Percentiles rank a stretch among this genome's conserved stretches.
These are phyloP conservation scores for Orchestes rusci DNA, from an alignment of 2,888 invertebrate genomes.

Conservation along the genomic window DNA sequence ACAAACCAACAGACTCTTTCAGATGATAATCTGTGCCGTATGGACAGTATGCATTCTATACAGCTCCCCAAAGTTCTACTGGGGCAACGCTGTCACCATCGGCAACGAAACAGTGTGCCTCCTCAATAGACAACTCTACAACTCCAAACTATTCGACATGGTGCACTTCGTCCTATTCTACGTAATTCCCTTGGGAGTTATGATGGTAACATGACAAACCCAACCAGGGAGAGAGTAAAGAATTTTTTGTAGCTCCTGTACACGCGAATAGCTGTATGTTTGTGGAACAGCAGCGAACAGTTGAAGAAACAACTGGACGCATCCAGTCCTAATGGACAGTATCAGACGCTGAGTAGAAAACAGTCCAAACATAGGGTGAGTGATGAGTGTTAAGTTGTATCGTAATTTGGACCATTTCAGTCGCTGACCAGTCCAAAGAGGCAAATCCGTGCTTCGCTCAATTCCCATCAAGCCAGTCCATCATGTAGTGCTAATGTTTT, in stretches of 20 bases:
- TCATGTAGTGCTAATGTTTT: slow-evolving; percentile 70
- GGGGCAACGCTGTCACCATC: slow-evolving; percentile 68
- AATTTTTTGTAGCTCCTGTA: slow-evolving; percentile 57
- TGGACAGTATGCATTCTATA: slow-evolving; percentile 79
- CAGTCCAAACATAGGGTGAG: slow-evolving; percentile 42
- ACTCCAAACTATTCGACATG: slow-evolving; percentile 70
- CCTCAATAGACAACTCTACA: slow-evolving; percentile 66
- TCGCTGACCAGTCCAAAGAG: slow-evolving; percentile 13
- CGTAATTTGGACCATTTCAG: slow-evolving; percentile 8
- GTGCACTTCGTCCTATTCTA: slow-evolving; percentile 79
- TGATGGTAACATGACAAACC: slow-evolving; percentile 52
- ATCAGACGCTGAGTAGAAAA: slow-evolving; percentile 39
- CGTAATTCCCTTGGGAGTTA: slow-evolving; percentile 70
- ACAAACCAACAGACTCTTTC: no score
- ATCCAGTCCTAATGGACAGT: slow-evolving; percentile 31
- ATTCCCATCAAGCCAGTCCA: slow-evolving; percentile 37
- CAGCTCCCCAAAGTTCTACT: slow-evolving; percentile 77
- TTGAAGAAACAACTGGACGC: slow-evolving; percentile 50
- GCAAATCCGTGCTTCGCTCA: slow-evolving; percentile 5
- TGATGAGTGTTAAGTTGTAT: slow-evolving; percentile 2
- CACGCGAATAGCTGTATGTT: slow-evolving; percentile 72
- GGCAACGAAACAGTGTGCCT: slow-evolving; percentile 63
- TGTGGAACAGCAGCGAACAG: slow-evolving; percentile 72
- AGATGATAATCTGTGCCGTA: slow-evolving; percentile 70
- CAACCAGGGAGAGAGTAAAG: not conserved